Evolutionary conservation across 2,888 invertebrate species (phyloP).

Genomic region (Sinodicranocentrus sp.): DNA sequence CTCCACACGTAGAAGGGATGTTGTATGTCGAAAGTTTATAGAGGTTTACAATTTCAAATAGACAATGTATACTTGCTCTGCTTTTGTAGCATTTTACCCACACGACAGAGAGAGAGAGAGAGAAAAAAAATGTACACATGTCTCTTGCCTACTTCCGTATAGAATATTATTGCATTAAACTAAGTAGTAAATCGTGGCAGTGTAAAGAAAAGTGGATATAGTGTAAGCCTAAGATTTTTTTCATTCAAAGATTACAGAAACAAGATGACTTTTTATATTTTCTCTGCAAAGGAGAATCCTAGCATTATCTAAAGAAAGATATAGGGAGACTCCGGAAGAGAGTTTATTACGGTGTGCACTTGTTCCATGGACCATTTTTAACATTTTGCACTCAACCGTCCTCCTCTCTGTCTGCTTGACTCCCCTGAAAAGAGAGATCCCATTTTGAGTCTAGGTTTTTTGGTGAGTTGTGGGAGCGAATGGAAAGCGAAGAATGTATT

Average conservation of each 20-base stretch:
- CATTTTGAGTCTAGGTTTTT: too few relatives aligned
- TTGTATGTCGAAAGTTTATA: too few relatives aligned
- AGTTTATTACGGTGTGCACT: constrained; percentile 68
- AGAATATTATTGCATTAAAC: constrained; percentile 65
- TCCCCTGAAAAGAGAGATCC: constrained; percentile 15
- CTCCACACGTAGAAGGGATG: neutral
- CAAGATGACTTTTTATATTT: too few relatives aligned
- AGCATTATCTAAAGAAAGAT: constrained; percentile 8
- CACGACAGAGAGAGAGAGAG: constrained; percentile 12
- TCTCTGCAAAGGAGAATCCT: too few relatives aligned
- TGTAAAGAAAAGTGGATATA: constrained; percentile 34
- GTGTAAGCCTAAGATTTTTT: too few relatives aligned
- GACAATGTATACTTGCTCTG: too few relatives aligned
- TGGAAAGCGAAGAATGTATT: too few relatives aligned
- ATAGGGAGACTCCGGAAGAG: constrained; percentile 34
- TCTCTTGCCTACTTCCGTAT: constrained; percentile 61
- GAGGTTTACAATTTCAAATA: too few relatives aligned
- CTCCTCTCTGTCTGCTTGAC: constrained; percentile 17
- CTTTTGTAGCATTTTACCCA: too few relatives aligned
- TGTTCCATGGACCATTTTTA: constrained; percentile 60
- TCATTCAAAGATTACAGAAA: constrained; percentile 51
- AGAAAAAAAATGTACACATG: constrained; percentile 51
- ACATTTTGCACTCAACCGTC: constrained; percentile 59
- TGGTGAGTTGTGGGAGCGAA: too few relatives aligned
- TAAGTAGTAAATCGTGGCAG: constrained; percentile 28